Base-by-base conservation (phyloP, 2,113 vertebrate genomes). In the Cyphomyrus discorhynchus region DNA sequence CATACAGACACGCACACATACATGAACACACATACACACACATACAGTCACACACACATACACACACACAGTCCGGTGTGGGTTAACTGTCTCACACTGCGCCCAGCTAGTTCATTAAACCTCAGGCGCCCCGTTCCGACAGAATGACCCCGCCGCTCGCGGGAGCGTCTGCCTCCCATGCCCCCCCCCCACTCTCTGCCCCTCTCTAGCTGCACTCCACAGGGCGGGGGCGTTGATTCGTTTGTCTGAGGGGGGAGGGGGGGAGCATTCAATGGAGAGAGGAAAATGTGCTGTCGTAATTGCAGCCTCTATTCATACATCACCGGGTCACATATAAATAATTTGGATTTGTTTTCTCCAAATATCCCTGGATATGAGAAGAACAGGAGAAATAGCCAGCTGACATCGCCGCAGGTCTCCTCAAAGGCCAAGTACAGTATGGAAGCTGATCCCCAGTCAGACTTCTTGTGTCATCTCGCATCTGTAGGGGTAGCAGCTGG, bases 261-360 rank as follows among this genome's bases (percentile, higher is more conserved):
- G 19, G 31, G n/a, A 15, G 90, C 89, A 91, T 94, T 94, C 70
- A 93, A 66, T 42, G 47, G 86, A 90, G 87, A 91, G 85, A 86
- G 90, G 90, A 91, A 88, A 90, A 62, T 91, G 88, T 82, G 88
- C 80, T 84, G 88, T 84, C 89, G 91, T 91, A 92, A 93, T 93
- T 70, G 62, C 94, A 92, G 91, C 89, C 89, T 66, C 49, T 88
- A 90, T 94, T 94, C 93, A 94, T 93, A 94, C 94, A 94, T 93
- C 92, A 92, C 92, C 90, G 93, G 94, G 91, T 93, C 91, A 93
- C 92, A 94, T 95, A 93, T 94, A 93, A 95, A 95, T 94, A 94
- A 94, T 93, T 95, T 88, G 53, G 88, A 92, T 94, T 95, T 94
- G 93, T 95, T 94, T 93, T 92, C 93, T 93, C 93, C 93, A 92